Conservation (phyloP, 2,888 invertebrate species). For the Xanthia togata region DNA sequence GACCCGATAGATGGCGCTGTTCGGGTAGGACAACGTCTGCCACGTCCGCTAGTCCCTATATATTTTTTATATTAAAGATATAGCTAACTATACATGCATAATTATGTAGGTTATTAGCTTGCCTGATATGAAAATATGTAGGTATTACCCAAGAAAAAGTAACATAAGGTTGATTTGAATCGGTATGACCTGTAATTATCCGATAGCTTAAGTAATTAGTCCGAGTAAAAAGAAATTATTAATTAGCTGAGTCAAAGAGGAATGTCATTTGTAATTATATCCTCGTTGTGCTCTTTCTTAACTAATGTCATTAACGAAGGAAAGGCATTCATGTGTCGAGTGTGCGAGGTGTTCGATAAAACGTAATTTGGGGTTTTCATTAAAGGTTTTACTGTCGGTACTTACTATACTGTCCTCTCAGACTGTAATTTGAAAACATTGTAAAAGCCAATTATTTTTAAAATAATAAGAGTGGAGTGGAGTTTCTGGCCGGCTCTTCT, state of each 20-base stretch:
- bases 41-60: no score
- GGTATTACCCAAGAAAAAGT: background rate
- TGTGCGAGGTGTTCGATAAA: background rate
- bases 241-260: conserved; percentile 6
- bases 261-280: conserved; percentile 1
- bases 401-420: no score
- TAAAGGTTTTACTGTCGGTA: no score
- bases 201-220: background rate
- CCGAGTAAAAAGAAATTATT: background rate
- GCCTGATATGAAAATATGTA: background rate
- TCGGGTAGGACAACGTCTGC: no score
- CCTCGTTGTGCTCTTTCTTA: background rate
- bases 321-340: background rate
- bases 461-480: no score
- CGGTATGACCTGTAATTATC: background rate
- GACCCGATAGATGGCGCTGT: no score
- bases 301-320: background rate
- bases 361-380: background rate
- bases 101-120: no score
- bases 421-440: no score
- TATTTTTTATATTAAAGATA: background rate
- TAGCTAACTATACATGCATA: background rate
- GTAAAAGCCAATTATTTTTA: no score
- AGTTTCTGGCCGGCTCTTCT: no score
- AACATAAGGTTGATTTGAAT: background rate